These are phyloP conservation scores for Paguma larvata DNA, from an alignment of 2,797 vertebrate genomes.

Conservation along the genomic window DNA sequence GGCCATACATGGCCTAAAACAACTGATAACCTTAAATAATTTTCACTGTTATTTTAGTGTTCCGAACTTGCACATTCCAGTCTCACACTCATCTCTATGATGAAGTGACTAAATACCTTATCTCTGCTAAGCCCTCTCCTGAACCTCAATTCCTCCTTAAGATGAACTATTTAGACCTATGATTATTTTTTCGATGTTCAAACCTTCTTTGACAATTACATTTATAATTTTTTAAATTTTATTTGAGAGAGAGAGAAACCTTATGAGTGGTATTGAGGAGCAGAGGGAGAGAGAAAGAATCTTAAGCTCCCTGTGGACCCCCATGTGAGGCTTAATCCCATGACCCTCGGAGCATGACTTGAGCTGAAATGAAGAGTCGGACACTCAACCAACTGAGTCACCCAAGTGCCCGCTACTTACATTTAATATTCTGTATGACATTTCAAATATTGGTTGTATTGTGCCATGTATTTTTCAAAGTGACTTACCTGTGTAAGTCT, in stretches of 20 bases:
- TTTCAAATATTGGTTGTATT: constrained; percentile 7
- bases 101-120: background rate
- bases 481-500: background rate
- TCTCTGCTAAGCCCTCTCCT: background rate
- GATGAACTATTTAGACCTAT: background rate
- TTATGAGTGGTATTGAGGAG: no score
- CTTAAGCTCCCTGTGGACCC: no score
- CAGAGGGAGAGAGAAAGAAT: no score
- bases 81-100: background rate
- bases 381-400: no score
- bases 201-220: background rate
- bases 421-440: background rate
- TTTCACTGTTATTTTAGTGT: background rate
- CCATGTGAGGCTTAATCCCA: no score
- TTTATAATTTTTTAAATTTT: no score
- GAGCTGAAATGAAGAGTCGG: no score
- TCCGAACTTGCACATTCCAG: background rate
- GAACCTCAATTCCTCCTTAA: background rate
- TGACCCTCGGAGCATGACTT: no score
- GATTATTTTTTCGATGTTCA: background rate
- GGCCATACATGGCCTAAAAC: background rate
- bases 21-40: background rate
- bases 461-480: background rate
- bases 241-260: no score
- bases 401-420: background rate